phyloP scores from a whole-genome alignment of 2,113 vertebrate species.

The Bettongia penicillata region DNA sequence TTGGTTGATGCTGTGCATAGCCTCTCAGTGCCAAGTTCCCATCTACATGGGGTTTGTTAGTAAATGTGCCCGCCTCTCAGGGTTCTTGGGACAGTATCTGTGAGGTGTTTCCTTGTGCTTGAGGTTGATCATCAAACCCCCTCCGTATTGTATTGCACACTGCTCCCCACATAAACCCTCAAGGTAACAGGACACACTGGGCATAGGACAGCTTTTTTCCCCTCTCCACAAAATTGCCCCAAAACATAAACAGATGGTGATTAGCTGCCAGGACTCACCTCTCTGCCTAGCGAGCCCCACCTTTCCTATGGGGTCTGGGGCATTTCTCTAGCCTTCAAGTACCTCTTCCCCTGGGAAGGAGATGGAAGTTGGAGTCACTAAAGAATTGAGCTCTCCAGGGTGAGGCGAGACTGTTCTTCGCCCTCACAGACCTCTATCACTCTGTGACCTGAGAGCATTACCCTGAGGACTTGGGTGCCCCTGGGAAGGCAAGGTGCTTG shows the following conservation, averaged over 20 bases:
- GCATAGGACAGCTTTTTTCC: not conserved
- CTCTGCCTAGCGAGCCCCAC: not conserved
- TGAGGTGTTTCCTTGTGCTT: not conserved
- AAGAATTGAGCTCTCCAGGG: not conserved
- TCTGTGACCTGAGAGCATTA: not conserved
- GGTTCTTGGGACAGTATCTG: not conserved
- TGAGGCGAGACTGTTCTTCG: not conserved
- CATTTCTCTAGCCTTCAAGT: not conserved
- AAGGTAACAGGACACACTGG: not conserved
- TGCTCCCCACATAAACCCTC: not conserved
- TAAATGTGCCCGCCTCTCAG: not conserved
- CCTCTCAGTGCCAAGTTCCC: not conserved
- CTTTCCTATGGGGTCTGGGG: not conserved
- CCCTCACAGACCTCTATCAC: not conserved
- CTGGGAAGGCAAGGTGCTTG: no score
- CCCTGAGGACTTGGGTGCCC: no score
- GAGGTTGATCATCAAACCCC: not conserved
- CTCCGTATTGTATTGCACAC: not conserved
- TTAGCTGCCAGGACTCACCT: not conserved
- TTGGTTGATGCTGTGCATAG: not conserved
- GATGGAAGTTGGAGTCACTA: not conserved
- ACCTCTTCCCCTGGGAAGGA: not conserved
- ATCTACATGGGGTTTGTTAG: not conserved
- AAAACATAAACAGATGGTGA: not conserved
- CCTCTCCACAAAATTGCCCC: not conserved